Base-by-base conservation (phyloP, 2,113 vertebrate genomes). In the Arenaria interpres region DNA sequence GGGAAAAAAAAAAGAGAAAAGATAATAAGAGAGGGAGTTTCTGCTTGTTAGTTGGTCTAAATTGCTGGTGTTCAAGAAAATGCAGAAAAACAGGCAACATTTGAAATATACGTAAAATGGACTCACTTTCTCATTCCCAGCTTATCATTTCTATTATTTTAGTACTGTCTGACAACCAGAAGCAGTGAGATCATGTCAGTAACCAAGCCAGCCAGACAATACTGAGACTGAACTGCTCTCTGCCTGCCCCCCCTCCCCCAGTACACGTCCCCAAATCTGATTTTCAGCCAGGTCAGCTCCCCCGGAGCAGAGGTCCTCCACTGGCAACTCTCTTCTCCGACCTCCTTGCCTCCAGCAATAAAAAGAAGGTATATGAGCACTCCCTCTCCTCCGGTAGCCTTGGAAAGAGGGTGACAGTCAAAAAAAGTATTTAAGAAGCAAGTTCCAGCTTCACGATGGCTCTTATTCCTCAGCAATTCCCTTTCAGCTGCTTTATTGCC, bases 201-300 rank as follows among this genome's bases (percentile, higher is more conserved):
- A 96, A 95, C 89, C 89, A 86, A 79, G 87, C 93, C 92, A 95
- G 96, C 92, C 90, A 95, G 95, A 91, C 96, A 94, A 89, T 32
- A 76, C 93, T 17, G 88, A 90, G 92, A 74, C 91, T 80, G 68
- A 95, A 95, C 85, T 75, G 68, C 78, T 50, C 57, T 37, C 72
- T 57, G 64, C 59, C 64, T 10, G 78, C 18, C 74, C 35, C 85
- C 21, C 21, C 11, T 8, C 33, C 45, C 64, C 74, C 54, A 48
- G 2, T 14, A 48, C 46, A 8, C 7, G 0, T 51, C 27, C 83
- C 86, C 39, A 45, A 53, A 39, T 15, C 75, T 73, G 88, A 80
- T 66, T 46, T 84, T 3, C 6, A 54, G 66, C 89, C 84, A 92
- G 56, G 54, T 22, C 74, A 84, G 79, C 80, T 89, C 85, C 74